phyloP scores from a whole-genome alignment of 2,113 vertebrate species.

The Corvus hawaiiensis region DNA sequence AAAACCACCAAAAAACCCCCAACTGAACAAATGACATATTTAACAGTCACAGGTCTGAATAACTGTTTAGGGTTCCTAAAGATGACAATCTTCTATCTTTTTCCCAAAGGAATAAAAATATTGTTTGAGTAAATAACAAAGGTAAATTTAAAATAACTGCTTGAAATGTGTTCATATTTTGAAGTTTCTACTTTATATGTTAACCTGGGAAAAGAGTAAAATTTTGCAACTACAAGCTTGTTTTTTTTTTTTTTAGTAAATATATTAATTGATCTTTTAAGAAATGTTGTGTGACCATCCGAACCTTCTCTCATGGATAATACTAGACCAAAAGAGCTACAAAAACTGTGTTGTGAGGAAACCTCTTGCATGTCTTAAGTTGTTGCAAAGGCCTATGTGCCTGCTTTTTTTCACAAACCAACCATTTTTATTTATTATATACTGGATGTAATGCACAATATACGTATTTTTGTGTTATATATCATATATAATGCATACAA shows the following conservation, averaged over 20 bases:
- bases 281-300: neutral
- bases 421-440: neutral
- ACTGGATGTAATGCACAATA: neutral
- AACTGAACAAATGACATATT: neutral
- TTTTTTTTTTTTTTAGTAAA: neutral
- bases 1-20: accelerated
- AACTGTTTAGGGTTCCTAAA: neutral
- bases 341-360: neutral
- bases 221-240: neutral
- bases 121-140: neutral
- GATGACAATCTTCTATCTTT: neutral
- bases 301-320: neutral
- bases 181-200: neutral
- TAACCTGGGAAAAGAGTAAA: neutral
- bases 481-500: neutral
- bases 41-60: neutral
- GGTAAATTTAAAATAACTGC: neutral
- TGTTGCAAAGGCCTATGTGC: neutral
- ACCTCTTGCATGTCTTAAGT: neutral
- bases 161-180: neutral
- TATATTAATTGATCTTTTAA: neutral
- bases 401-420: neutral
- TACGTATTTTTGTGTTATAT: neutral
- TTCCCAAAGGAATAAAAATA: neutral
- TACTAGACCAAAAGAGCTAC: neutral